These are phyloP conservation scores for Bicyclus anynana DNA, from an alignment of 1,140 invertebrate species.

Conservation along the genomic window DNA sequence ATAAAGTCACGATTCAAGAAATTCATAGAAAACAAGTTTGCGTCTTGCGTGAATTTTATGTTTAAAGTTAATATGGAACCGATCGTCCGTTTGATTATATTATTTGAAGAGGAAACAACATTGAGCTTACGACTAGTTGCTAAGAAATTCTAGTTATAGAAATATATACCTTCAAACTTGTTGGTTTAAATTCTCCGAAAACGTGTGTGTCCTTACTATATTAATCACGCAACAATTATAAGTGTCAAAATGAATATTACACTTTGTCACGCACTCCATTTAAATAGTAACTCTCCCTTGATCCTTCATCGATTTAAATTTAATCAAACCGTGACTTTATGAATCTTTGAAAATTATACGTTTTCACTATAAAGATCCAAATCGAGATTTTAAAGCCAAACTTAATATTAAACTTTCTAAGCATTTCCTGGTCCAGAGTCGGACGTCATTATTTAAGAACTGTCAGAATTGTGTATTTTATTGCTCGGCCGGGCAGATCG, in stretches of 20 bases:
- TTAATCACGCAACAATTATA: not conserved
- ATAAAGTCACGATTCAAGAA: conserved; percentile 64
- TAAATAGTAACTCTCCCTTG: conserved; percentile 5
- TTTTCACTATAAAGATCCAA: conserved; percentile 24
- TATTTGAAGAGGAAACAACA: not conserved
- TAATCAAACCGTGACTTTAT: not conserved
- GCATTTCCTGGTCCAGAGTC: conserved; percentile 59
- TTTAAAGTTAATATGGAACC: conserved; percentile 2
- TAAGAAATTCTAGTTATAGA: not conserved
- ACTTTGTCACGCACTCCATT: conserved; percentile 24
- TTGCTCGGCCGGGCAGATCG: conserved; percentile 54
- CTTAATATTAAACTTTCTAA: conserved; percentile 59
- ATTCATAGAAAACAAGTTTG: conserved; percentile 38
- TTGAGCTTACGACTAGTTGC: not conserved
- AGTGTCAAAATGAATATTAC: conserved; percentile 13
- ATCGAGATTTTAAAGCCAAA: conserved; percentile 30
- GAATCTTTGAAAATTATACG: conserved; percentile 24
- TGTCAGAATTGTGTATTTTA: conserved; percentile 75
- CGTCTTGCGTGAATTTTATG: conserved; percentile 18
- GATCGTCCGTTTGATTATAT: not conserved
- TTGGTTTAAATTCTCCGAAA: not conserved
- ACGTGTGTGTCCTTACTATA: not conserved
- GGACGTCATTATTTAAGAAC: conserved; percentile 75
- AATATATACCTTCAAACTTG: not conserved
- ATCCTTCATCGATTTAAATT: conserved; percentile 5